phyloP scores from a whole-genome alignment of 2,113 vertebrate genomes.

The Otis tarda region DNA sequence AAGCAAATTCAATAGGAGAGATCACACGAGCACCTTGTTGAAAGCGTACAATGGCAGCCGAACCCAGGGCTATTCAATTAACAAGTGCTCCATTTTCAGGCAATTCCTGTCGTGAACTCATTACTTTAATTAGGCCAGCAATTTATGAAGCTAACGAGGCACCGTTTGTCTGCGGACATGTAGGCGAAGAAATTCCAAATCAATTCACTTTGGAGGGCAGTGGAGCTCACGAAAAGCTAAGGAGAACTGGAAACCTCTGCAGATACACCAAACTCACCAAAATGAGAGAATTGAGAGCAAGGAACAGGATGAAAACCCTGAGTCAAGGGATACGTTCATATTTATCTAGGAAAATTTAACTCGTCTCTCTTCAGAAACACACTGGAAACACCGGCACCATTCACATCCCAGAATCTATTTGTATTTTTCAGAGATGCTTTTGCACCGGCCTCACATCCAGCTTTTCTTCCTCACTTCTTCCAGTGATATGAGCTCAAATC shows the following conservation, averaged over 20 bases:
- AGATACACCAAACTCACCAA: neutral
- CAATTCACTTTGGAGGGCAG: neutral
- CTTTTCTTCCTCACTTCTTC: neutral
- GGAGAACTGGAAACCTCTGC: neutral
- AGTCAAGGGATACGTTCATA: neutral
- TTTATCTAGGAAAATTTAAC: neutral
- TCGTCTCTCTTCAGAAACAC: neutral
- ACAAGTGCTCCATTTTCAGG: conserved; percentile 31
- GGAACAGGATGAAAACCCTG: neutral
- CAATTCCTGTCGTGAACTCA: conserved; percentile 43
- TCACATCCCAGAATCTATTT: neutral
- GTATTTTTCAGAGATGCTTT: neutral
- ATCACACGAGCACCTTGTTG: conserved; percentile 55
- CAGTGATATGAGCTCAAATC: neutral
- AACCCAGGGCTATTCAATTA: conserved; percentile 49
- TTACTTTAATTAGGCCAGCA: conserved; percentile 2
- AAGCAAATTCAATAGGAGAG: conserved; percentile 61
- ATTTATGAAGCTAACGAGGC: neutral
- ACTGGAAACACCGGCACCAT: no score
- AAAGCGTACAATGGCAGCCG: conserved; percentile 29
- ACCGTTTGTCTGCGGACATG: neutral
- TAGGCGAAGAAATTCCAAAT: conserved; percentile 1
- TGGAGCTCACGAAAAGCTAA: neutral
- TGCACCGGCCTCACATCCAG: neutral
- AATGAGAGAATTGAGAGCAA: accelerated